These are phyloP conservation scores for Xylota sylvarum DNA, from an alignment of 2,888 invertebrate genomes.

Conservation along the genomic window DNA sequence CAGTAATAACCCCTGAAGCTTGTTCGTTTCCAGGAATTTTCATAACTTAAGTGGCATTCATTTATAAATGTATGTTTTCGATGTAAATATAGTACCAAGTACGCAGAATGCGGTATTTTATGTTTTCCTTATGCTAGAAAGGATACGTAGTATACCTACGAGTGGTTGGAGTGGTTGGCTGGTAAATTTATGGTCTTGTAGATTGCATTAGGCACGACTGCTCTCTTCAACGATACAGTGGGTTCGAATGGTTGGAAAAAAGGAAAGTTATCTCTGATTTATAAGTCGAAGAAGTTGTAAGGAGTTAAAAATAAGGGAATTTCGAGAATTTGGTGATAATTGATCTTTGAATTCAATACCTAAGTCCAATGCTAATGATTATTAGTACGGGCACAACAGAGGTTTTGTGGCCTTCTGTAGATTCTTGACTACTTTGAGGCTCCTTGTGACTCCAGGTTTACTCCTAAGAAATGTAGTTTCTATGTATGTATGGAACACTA, in stretches of 20 bases:
- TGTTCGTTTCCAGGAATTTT: constrained; percentile 74
- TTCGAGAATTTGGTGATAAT: too few relatives aligned
- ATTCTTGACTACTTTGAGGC: too few relatives aligned
- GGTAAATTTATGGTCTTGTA: constrained; percentile 74
- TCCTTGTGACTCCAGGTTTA: too few relatives aligned
- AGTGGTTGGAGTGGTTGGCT: constrained; percentile 38
- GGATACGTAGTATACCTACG: background rate
- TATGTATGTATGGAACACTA: too few relatives aligned
- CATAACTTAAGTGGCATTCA: constrained; percentile 77
- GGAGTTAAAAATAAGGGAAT: background rate
- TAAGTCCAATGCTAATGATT: too few relatives aligned
- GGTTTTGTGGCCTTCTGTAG: too few relatives aligned
- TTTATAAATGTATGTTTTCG: constrained; percentile 74
- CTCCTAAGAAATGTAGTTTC: too few relatives aligned
- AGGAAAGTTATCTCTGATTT: constrained; percentile 33
- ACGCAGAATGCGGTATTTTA: constrained; percentile 72
- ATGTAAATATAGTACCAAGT: constrained; percentile 72
- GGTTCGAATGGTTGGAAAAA: constrained; percentile 9
- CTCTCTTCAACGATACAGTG: constrained; percentile 47
- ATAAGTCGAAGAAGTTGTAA: constrained; percentile 3
- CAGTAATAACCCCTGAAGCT: constrained; percentile 40
- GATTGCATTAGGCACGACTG: constrained; percentile 75
- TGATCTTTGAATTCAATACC: too few relatives aligned
- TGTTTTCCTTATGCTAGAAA: constrained; percentile 51
- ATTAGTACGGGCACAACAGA: too few relatives aligned